Evolutionary conservation across 2,113 vertebrate genomes (phyloP).

Genomic region (Prolemur simus): DNA sequence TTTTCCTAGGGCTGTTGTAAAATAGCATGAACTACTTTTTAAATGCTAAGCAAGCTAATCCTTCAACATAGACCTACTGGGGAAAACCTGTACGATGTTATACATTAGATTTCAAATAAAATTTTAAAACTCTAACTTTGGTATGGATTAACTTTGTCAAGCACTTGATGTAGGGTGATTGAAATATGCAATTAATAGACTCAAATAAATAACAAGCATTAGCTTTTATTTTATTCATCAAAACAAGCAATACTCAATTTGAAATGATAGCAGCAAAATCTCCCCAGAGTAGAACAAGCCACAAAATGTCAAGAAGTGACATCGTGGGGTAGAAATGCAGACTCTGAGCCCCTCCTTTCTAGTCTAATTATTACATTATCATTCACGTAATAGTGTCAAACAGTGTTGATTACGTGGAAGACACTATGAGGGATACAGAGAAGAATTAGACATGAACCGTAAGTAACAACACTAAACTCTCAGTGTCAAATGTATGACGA

Average conservation of each 20-base stretch:
- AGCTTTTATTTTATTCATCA: slow-evolving; percentile 21
- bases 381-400: background rate
- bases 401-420: background rate
- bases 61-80: background rate
- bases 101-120: background rate
- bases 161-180: background rate
- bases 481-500: background rate
- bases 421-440: background rate
- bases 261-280: background rate
- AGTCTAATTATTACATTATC: slow-evolving; percentile 12
- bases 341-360: background rate
- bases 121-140: background rate
- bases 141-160: background rate
- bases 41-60: background rate
- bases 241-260: slow-evolving; percentile 31
- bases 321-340: background rate
- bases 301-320: background rate
- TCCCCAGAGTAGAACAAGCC: background rate
- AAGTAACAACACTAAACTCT: background rate
- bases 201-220: background rate
- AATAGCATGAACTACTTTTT: background rate
- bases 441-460: background rate
- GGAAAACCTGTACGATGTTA: background rate
- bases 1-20: too few species aligned
- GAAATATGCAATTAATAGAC: background rate